Base-by-base conservation (phyloP, 2,797 vertebrate species). In the Girardinus metallicus region DNA sequence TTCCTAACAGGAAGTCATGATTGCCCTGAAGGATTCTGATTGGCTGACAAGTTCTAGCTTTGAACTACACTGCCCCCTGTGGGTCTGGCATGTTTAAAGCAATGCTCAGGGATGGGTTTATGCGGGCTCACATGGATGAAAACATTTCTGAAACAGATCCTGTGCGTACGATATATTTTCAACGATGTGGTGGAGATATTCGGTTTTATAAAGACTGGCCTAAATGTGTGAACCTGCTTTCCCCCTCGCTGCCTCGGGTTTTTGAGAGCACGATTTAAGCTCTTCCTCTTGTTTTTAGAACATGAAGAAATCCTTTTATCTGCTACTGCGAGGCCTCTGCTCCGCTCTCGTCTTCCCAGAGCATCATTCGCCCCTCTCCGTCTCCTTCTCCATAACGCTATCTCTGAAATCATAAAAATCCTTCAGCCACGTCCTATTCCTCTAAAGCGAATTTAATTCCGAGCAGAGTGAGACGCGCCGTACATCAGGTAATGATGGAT, bases 341-440 rank as follows among this genome's bases (percentile, higher is more conserved):
- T 73, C 62, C 26, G 64, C 49, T 75, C 62, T 55, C 26, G 8
- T 86, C 74, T 84, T 87, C 62, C 3, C 78, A 83, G 80, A 78
- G 70, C 80, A 83, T 84, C 71, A 78, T 57, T 80, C 79, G 73
- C 75, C 85, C 41, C 79, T 81, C 84, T 72, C 60, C 57, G 78
- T 86, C 87, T 78, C 80, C 83, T 88, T 93, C 88, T 84, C 93
- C 60, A 57, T 76, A 80, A 76, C 92, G 94, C 93, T 94, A 95
- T 93, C 89, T 91, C 83, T 91, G 82, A 93, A 94, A 95, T 95
- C 93, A 91, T 95, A 94, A 94, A 94, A 95, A 92, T 93, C 92
- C 85, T 85, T 95, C 93, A 94, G 90, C 90, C 94, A 91, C 94
- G 92, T 94, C 91, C 91, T 80, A 91, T 93, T 93, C 86, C 88